Percentiles rank a stretch among this genome's conserved stretches.
Conservation (phyloP, 1,140 invertebrate genomes). For the Diorhabda elongata region DNA sequence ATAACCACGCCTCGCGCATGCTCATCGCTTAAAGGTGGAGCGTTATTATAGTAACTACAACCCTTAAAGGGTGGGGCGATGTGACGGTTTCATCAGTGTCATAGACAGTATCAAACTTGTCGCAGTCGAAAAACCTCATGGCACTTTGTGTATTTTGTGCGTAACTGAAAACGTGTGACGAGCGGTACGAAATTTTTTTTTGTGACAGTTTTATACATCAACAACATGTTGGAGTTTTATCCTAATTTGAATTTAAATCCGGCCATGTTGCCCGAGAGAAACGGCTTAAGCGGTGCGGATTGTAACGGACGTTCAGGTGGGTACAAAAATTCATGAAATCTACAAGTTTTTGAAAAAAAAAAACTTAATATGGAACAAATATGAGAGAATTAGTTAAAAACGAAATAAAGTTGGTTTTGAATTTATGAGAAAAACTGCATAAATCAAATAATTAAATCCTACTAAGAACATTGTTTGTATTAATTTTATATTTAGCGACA, state of each 20-base stretch:
- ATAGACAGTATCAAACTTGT: neutral
- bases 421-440: no score
- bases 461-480: no score
- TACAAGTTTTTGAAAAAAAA: no score
- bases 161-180: neutral
- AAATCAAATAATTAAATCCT: no score
- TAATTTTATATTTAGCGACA: no score
- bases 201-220: neutral
- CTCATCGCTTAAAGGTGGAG: neutral
- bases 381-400: no score
- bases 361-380: no score
- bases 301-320: slow-evolving; percentile 53
- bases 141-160: neutral
- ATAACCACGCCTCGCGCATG: neutral
- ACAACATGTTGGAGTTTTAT: slow-evolving; percentile 48
- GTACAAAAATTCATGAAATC: neutral
- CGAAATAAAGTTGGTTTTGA: no score
- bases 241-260: slow-evolving; percentile 45
- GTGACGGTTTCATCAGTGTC: neutral
- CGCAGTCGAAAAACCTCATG: neutral
- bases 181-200: neutral
- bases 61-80: neutral
- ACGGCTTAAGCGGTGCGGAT: slow-evolving; percentile 44
- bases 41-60: neutral
- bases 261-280: slow-evolving; percentile 53